phyloP scores from a whole-genome alignment of 92 coral and sea anemone species.

The Siderastrea radians region DNA sequence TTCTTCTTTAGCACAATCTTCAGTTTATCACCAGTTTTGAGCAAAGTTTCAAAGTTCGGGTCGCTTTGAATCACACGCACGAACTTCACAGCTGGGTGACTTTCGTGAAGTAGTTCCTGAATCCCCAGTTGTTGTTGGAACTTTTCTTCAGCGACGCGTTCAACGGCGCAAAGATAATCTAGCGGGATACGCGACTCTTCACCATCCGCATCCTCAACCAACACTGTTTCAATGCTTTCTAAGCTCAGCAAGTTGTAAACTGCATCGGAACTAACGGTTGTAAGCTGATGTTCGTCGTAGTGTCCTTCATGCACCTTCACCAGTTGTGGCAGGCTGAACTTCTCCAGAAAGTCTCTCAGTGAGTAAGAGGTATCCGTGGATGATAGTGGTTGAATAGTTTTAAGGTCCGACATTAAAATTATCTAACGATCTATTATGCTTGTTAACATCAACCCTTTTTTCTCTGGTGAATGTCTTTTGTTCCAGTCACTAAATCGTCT shows the following conservation, averaged over 20 bases:
- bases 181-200: conserved; percentile 45
- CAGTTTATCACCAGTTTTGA: conserved; percentile 31
- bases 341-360: conserved; percentile 42
- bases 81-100: conserved; percentile 48
- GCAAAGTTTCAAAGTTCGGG: conserved; percentile 34
- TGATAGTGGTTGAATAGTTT: neutral
- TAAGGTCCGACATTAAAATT: neutral
- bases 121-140: conserved; percentile 40
- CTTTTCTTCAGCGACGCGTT: conserved; percentile 46
- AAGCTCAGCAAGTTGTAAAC: conserved; percentile 24
- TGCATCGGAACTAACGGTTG: conserved; percentile 28
- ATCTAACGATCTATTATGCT: neutral
- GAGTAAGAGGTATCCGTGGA: neutral
- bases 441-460: neutral
- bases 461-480: neutral
- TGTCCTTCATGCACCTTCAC: conserved; percentile 46
- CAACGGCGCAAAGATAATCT: conserved; percentile 32
- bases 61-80: conserved; percentile 58
- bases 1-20: conserved; percentile 9
- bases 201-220: conserved; percentile 29
- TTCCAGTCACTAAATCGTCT: neutral
- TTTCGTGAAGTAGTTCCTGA: conserved; percentile 30
- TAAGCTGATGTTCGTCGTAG: conserved; percentile 13
- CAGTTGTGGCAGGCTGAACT: conserved; percentile 50
- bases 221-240: conserved; percentile 42